Evolutionary conservation across 2,797 vertebrate species (phyloP), one percentile per base, ranked within the genome.

Genomic region (Girardinus metallicus): DNA sequence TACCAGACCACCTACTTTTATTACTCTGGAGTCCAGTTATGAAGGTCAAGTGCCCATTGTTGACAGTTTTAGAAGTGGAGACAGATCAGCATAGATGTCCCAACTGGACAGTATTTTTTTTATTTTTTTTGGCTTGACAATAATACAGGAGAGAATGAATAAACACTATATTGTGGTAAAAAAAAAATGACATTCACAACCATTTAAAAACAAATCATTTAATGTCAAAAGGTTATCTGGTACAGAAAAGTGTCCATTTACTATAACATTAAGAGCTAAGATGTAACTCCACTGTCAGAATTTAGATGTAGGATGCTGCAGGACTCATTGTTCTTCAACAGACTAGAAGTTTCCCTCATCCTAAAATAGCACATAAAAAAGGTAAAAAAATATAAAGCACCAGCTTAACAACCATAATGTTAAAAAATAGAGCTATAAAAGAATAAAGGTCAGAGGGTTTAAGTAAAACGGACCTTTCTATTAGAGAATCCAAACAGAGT

Each of bases 321-420:
- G 12, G 79, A 80, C 13, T 91, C 80, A 0, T 74, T 75, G 44
- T 41, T 88, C 78, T 86, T 81, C 77, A 93, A 31, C n/a, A 92
- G 79, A 83, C 75, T 79, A 21, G 88, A 90, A 21, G 77, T 88
- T 72, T 68, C 88, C 85, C 87, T 91, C 85, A 93, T 29, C 89
- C 92, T 93, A 26, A 0, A 81, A 73, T 70, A 18, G 36, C 8
- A 15, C 29, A 18, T 3, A 66, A 13, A 68, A 70, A 29, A 16
- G 4, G 10, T 12, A 18, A 29, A 34, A n/a, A n/a, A n/a, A n/a
- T n/a, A 46, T 9, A 23, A 46, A n/a, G 7, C n/a, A 44, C 1
- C 13, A 43, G 36, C 23, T 13, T 26, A 41, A 70, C 41, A 44
- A 2, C 5, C 41, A 2, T n/a, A 46, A 18, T 16, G 8, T 36